Conservation (phyloP, 2,113 vertebrate species). For the Scolopax mira region DNA sequence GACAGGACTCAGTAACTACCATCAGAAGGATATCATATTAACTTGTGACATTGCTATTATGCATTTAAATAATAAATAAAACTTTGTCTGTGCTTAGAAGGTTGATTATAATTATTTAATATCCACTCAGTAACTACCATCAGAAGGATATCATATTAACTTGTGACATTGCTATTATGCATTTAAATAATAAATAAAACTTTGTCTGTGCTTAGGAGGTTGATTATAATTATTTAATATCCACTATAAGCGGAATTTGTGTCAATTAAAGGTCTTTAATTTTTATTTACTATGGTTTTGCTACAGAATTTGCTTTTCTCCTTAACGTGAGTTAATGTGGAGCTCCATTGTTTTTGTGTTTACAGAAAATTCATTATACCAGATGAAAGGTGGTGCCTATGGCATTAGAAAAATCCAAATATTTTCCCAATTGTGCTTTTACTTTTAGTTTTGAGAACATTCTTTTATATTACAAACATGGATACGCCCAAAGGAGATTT, state of each 20-base stretch:
- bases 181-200: not conserved
- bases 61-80: not conserved
- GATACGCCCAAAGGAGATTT: not conserved
- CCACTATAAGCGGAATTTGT: not conserved
- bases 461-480: not conserved
- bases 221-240: not conserved
- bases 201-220: not conserved
- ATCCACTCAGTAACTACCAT: not conserved
- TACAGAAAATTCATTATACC: not conserved
- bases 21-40: not conserved
- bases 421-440: not conserved
- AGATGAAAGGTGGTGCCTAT: not conserved
- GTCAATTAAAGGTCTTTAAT: not conserved
- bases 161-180: not conserved
- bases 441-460: conserved; percentile 21
- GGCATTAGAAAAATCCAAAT: not conserved
- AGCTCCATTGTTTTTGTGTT: not conserved
- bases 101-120: not conserved
- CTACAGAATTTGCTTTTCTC: not conserved
- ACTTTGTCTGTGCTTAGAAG: not conserved
- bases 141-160: not conserved
- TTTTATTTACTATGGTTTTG: not conserved
- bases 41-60: not conserved
- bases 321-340: not conserved
- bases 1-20: not conserved